Evolutionary conservation across 2,113 vertebrate species (phyloP), one percentile per base, ranked within the genome.

Genomic region (Toxostoma redivivum): DNA sequence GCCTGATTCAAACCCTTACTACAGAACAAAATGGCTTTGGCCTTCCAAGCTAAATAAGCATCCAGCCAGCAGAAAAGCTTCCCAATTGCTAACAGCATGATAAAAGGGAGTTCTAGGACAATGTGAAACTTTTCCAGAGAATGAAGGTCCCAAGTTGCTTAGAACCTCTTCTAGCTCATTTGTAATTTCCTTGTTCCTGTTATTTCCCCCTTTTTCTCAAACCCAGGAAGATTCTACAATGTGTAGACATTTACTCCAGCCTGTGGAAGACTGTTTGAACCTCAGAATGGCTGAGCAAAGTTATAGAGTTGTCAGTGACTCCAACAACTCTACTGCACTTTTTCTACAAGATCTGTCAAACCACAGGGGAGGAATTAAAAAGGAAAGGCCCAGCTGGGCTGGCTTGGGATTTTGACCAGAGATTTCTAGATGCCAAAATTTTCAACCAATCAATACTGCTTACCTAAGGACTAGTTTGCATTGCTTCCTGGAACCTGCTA

Each of bases 41-140:
- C 13, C 27, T 80, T 95, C 89, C 84, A 92, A 95, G 70, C 65
- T 66, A 94, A 95, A 88, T 69, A 95, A 87, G 27, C 15, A 30
- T 19, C 42, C 47, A 73, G 62, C 45, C 94, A 90, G 61, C 27
- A 85, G 54, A 85, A 95, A 77, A 45, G 38, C 30, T 87, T 89
- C 51, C 50, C 53, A 53, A 62, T 76, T 74, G 42, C 64, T 81
- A 78, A 74, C n/a, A 86, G 40, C 31, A 76, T 19, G 87, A 44
- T 42, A 51, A 91, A 61, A 82, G 37, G 14, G 40, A 76, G 28
- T 42, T 44, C 30, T 18, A 38, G n/a, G n/a, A 67, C 57, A 82
- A 33, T 16, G 14, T 45, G 48, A 74, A 94, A 40, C 8, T 60
- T 13, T 45, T 67, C 42, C 37, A 69, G 53, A 53, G 47, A 74